These are phyloP conservation scores for Pelecanus crispus DNA, from an alignment of 2,113 vertebrate species.

Conservation along the genomic window DNA sequence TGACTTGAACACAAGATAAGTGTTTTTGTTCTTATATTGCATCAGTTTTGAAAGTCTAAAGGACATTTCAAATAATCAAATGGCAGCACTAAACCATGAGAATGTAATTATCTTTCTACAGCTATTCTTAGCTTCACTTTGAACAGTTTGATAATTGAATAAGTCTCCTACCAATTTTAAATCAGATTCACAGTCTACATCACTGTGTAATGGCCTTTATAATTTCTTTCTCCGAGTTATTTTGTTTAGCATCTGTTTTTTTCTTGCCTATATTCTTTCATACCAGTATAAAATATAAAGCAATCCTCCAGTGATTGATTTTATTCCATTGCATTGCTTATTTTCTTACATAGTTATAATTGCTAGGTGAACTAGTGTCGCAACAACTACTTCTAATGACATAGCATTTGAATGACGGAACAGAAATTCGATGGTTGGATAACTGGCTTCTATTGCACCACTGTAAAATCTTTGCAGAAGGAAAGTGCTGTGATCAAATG, in stretches of 20 bases:
- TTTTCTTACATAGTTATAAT: background rate
- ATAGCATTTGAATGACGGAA: background rate
- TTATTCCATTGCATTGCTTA: background rate
- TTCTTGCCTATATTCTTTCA: background rate
- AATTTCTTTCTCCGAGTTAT: background rate
- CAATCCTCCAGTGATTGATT: background rate
- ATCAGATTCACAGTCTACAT: constrained; percentile 5
- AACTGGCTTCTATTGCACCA: background rate
- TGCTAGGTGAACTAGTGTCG: background rate
- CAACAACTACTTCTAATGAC: background rate
- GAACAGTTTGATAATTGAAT: constrained; percentile 57
- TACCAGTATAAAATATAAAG: background rate
- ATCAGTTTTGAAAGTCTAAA: constrained; percentile 45
- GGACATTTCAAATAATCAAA: constrained; percentile 60
- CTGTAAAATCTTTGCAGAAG: background rate
- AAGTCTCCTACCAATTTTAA: constrained; percentile 13
- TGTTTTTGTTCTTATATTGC: constrained; percentile 37
- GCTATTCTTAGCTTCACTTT: constrained; percentile 49
- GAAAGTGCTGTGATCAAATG: background rate
- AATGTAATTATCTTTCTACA: constrained; percentile 54
- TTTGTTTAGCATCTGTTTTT: background rate
- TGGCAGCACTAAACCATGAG: constrained; percentile 33
- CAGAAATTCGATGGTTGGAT: background rate
- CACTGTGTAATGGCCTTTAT: background rate
- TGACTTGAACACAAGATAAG: constrained; percentile 33